Percentiles rank a stretch among this genome's conserved stretches.
Conservation (phyloP, 2,797 vertebrate genomes). For the Acrossocheilus fasciatus region DNA sequence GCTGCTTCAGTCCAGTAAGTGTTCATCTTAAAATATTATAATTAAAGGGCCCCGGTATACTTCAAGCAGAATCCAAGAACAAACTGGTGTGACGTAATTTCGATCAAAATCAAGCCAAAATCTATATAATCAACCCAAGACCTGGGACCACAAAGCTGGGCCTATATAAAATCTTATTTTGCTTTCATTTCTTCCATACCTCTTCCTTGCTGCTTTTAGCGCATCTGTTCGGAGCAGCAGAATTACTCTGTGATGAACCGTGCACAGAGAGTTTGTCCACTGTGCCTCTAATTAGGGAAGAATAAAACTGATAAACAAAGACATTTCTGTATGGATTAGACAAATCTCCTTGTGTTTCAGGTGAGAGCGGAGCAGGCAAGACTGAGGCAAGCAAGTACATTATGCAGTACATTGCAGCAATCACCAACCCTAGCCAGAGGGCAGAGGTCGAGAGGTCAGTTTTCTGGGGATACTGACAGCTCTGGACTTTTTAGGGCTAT, state of each 20-base stretch:
- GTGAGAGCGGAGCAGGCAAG: constrained; percentile 93
- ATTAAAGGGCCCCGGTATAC: not conserved
- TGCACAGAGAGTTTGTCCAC: not conserved
- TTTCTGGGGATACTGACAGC: not conserved
- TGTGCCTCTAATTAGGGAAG: not conserved
- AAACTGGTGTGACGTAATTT: not conserved
- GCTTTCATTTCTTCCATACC: not conserved
- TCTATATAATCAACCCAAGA: not conserved
- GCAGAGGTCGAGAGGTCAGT: constrained; percentile 90
- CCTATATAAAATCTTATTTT: not conserved
- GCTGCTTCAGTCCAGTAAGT: not conserved
- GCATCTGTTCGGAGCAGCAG: not conserved
- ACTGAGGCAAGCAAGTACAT: constrained; percentile 95
- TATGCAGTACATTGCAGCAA: constrained; percentile 95
- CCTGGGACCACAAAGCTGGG: not conserved
- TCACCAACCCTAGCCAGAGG: constrained; percentile 90
- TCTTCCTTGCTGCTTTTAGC: not conserved
- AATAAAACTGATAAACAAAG: not conserved
- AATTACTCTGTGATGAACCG: not conserved
- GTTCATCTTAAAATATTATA: not conserved
- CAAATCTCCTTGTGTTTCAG: constrained; percentile 67
- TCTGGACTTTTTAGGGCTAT: not conserved
- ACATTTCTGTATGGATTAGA: not conserved
- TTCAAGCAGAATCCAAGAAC: not conserved
- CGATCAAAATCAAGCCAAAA: not conserved